Conservation (phyloP, 1,140 invertebrate species). For the Laodelphax striatellus region DNA sequence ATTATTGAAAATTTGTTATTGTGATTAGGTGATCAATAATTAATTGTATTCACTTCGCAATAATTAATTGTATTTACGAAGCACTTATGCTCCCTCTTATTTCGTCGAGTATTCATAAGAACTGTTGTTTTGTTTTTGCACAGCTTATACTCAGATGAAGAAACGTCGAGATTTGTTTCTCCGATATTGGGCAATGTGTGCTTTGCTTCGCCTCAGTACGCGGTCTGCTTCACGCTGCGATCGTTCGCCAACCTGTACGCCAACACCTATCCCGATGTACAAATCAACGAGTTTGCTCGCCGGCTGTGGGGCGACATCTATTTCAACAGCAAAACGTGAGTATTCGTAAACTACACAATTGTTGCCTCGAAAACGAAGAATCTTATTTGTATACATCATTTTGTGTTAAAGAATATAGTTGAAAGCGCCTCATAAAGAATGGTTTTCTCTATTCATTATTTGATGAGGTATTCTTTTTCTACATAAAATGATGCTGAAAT, state of each 20-base stretch:
- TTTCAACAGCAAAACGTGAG: constrained; percentile 89
- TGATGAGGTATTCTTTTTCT: too few relatives aligned
- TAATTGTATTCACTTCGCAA: too few relatives aligned
- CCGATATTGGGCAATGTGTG: constrained; percentile 91
- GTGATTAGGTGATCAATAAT: neutral
- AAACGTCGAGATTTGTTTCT: constrained; percentile 59
- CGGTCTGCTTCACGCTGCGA: constrained; percentile 93
- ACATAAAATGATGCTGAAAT: too few relatives aligned
- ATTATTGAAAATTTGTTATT: too few relatives aligned
- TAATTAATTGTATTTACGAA: constrained; percentile 22
- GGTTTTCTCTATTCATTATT: too few relatives aligned
- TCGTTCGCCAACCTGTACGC: constrained; percentile 94
- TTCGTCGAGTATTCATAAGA: too few relatives aligned
- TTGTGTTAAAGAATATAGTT: too few relatives aligned
- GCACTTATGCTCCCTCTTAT: too few relatives aligned
- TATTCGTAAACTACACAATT: constrained; percentile 15
- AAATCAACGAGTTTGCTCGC: constrained; percentile 77
- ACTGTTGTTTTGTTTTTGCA: constrained; percentile 16
- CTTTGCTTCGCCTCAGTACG: constrained; percentile 94
- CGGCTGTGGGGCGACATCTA: constrained; percentile 98
- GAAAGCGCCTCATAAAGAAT: too few relatives aligned
- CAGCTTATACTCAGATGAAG: constrained; percentile 60
- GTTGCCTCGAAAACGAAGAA: too few relatives aligned
- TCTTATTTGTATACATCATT: too few relatives aligned
- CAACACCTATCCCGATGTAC: constrained; percentile 57